Base-by-base conservation (phyloP, 2,888 invertebrate genomes). In the Eupithecia inturbata region DNA sequence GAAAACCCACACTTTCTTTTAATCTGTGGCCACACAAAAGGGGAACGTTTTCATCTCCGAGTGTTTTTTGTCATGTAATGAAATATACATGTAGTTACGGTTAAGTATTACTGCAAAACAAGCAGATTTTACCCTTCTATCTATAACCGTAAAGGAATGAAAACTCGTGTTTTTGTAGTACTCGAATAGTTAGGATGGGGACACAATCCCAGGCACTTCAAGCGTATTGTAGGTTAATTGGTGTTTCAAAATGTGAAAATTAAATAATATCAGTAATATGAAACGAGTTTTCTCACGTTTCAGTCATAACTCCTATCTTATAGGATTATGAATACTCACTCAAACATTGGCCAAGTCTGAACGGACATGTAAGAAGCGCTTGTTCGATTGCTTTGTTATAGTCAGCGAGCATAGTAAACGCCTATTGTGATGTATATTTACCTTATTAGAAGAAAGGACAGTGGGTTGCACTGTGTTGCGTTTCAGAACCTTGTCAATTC, bases 61-160 rank as follows among this genome's bases (percentile, higher is more conserved):
- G 71, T 74, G 70, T 72, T 72, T 74, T 75, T 72, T 70, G 63
- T 70, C 39, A 49, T 45, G 68, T 75, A 70, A 75, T 75, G 72
- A 75, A 75, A 72, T 72, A 72, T 75, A 67, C 72, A 72, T 62
- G 67, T 75, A 70, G 53, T 68, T 67, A 63, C 63, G 36, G 73
- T 67, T 67, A 69, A 69, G 28, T 45, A n/a, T 6, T 31, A 28
- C 62, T 7, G 22, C 60, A 31, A 22, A 2, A 57, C 72, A 31
- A 57, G 28, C 60, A 19, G 64, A 49, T 64, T 71, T 71, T 26
- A 41, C 64, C 71, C 71, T 70, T 74, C 64, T 33, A 19, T 7
- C 26, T 53, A 26, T 63, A 31, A 36, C 19, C 9, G 22, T 70
- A 70, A 49, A 49, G 57, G 12, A 64, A n/a, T 36, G 67, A 41